Percentiles rank a stretch among this genome's conserved stretches.
Conservation (phyloP, 1,140 invertebrate species). For the Eriosoma lanigerum region DNA sequence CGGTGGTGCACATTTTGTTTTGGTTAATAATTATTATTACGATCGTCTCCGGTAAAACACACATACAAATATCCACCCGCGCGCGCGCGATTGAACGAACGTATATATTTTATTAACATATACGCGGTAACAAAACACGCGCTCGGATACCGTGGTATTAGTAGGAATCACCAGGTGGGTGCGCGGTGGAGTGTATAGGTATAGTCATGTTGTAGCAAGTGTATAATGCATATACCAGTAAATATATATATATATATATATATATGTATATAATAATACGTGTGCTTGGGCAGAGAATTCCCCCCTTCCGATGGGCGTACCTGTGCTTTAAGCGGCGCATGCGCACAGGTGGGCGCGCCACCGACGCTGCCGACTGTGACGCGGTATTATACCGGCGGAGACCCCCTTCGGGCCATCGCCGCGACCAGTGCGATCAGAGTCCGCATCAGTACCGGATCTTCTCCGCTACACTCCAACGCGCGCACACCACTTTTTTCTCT, state of each 20-base stretch:
- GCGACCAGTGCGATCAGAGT: slow-evolving; percentile 45
- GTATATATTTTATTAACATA: neutral
- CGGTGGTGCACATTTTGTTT: slow-evolving; percentile 18
- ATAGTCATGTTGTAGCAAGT: neutral
- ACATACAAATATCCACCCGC: neutral
- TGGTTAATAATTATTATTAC: slow-evolving; percentile 20
- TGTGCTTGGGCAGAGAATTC: slow-evolving; percentile 52
- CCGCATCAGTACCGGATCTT: slow-evolving; percentile 50
- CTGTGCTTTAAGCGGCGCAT: slow-evolving; percentile 27
- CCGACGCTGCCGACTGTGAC: neutral
- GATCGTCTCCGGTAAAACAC: neutral
- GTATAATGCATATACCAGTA: neutral
- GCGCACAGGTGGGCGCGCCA: slow-evolving; percentile 11
- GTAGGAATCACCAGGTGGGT: slow-evolving; percentile 43
- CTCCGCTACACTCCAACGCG: slow-evolving; percentile 23
- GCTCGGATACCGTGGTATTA: neutral
- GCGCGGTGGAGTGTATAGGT: slow-evolving; percentile 1
- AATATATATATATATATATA: neutral
- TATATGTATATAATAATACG: neutral
- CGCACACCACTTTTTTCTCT: slow-evolving; percentile 30
- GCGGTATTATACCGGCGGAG: neutral
- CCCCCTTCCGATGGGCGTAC: slow-evolving; percentile 38
- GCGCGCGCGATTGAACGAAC: neutral
- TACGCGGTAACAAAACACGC: neutral
- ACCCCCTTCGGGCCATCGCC: slow-evolving; percentile 7